Percentiles rank a stretch among this genome's conserved stretches.
Conservation (phyloP, 1,140 invertebrate species). For the Doryteuthis pealeii region DNA sequence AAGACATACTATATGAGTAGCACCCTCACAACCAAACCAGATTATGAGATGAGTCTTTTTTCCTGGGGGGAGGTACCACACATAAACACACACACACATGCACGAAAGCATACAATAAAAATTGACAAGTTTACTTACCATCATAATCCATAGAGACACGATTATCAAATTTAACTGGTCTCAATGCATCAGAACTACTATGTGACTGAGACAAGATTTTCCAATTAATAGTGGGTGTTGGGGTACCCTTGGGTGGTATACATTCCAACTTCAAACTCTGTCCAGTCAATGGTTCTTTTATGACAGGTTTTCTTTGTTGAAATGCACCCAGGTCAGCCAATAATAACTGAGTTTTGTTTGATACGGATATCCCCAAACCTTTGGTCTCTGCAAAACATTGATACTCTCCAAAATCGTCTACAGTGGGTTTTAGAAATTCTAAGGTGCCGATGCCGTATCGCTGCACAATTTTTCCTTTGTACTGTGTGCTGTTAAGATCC, state of each 20-base stretch:
- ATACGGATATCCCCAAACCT: slow-evolving; percentile 71
- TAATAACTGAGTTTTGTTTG: slow-evolving; percentile 25
- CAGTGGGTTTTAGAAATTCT: slow-evolving; percentile 79
- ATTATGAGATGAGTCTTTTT: no score
- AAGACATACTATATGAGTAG: no score
- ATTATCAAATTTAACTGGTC: slow-evolving; percentile 31
- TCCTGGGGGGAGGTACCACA: no score
- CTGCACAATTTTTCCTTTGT: slow-evolving; percentile 82
- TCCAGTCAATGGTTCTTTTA: slow-evolving; percentile 21
- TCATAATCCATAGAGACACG: slow-evolving; percentile 44
- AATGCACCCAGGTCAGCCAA: slow-evolving; percentile 34
- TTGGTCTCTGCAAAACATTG: slow-evolving; percentile 95
- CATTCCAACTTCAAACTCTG: slow-evolving; percentile 35
- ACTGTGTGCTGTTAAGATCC: slow-evolving; percentile 66
- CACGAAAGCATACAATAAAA: neutral
- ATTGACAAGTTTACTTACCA: slow-evolving; percentile 24
- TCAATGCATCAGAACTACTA: slow-evolving; percentile 7
- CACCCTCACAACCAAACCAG: no score
- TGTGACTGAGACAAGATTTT: slow-evolving; percentile 17
- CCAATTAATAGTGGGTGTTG: slow-evolving; percentile 24
- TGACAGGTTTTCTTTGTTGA: slow-evolving; percentile 12
- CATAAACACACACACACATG: neutral
- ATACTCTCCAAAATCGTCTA: slow-evolving; percentile 88
- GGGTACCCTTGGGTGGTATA: slow-evolving; percentile 37
- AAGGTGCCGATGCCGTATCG: slow-evolving; percentile 79